Base-by-base conservation (phyloP, 2,113 vertebrate species). In the Pipra filicauda region DNA sequence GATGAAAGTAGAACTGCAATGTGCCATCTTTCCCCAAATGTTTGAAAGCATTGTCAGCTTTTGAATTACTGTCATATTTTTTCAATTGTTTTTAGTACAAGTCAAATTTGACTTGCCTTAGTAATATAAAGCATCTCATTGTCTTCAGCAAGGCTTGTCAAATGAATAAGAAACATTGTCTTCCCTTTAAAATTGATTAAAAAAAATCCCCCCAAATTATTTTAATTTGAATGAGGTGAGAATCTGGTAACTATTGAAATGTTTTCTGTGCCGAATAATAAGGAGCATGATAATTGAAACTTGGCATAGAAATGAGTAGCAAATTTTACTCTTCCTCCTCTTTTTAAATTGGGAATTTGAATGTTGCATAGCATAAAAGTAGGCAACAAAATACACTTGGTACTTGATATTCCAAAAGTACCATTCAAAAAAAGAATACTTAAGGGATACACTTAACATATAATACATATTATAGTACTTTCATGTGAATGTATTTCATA, bases 21-120 rank as follows among this genome's bases (percentile, higher is more conserved):
- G 72, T 95, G 80, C 86, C 44, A 65, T 89, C 52, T 95, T 89
- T 86, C 33, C 24, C 69, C 59, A 85, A 91, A 93, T 96, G 86
- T 96, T 97, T 97, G 95, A 95, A 97, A 96, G 93, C 86, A 91
- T 95, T 93, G 93, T 93, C 95, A 97, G 70, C 35, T 94, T 89
- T 96, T 95, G 89, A 94, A 86, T 87, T 89, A 37, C 80, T 95
- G 93, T 94, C 94, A 94, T 95, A 92, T 95, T 97, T 94, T 92
- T 95, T 71, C 70, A 52, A 62, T 91, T 96, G 96, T 95, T 95
- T 92, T 95, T 95, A 78, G 28, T 95, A 91, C n/a, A 92, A 96
- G 84, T 92, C 80, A 95, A 92, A 91, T 89, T 93, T 95, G 89
- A 92, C 74, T 95, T 96, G 48, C 57, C 27, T 89, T 79, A 65